Percentiles rank a stretch among this genome's conserved stretches.
Conservation (phyloP, 2,888 invertebrate species). For the Lydus trimaculatus region DNA sequence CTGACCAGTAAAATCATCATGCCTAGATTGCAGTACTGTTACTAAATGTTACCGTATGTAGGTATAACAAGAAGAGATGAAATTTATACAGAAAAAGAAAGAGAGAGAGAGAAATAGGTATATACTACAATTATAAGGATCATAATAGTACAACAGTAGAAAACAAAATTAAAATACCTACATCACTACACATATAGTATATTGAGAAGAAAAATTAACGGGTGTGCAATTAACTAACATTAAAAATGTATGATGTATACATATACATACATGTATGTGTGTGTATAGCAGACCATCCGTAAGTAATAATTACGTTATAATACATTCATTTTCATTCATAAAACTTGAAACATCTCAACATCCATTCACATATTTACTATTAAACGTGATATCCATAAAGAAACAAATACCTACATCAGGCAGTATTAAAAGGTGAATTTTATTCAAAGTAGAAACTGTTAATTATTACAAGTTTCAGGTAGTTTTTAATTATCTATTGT, state of each 20-base stretch:
- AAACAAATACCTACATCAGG: neutral
- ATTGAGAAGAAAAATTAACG: neutral
- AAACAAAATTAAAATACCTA: neutral
- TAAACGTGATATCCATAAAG: neutral
- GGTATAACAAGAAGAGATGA: neutral
- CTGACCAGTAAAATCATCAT: slow-evolving; percentile 41
- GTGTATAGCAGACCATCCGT: neutral
- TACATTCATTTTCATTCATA: slow-evolving; percentile 7
- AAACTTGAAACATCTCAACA: neutral
- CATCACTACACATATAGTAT: neutral
- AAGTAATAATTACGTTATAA: neutral
- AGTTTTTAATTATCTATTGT: no score
- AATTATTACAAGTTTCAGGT: no score
- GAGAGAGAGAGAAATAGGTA: neutral
- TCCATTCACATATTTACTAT: neutral
- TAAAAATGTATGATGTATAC: neutral
- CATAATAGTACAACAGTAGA: neutral
- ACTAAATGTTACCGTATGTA: neutral
- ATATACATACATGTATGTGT: neutral
- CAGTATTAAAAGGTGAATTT: no score
- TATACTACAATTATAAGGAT: neutral
- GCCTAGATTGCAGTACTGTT: slow-evolving; percentile 9
- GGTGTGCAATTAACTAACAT: neutral
- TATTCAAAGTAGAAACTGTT: no score
- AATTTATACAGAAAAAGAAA: neutral